Base-by-base conservation (phyloP, 1,140 invertebrate genomes). In the Drosophila malerkotliana region DNA sequence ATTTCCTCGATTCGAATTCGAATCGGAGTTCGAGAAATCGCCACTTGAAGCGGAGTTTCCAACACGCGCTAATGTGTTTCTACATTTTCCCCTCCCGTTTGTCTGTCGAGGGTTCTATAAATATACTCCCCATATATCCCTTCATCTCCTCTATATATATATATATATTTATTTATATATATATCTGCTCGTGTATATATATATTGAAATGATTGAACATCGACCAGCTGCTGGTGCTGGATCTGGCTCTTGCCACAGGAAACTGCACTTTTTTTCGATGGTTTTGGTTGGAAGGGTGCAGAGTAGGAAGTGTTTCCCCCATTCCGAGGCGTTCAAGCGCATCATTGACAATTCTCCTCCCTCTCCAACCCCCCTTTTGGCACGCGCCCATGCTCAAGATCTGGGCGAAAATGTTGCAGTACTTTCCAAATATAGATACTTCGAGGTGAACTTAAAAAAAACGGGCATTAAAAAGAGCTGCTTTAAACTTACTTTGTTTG, bases 171-270 rank as follows among this genome's bases (percentile, higher is more conserved):
- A 8, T 49, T 14, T 41, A 10, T 41, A 6, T 41, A 7, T 41
- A 41, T 41, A 41, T 41, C 8, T 67, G 14, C 30, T 37, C 8
- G 56, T 69, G 56, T 69, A 1, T 18, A 57, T 73, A 61, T 44
- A 56, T 63, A 5, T 60, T 37, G 8, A 10, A 51, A 55, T 81
- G 81, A 81, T 85, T 87, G 72, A 87, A 75, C 77, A 74, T 67
- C 64, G 21, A 77, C 55, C 80, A 83, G 80, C 80, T 83, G 72
- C 49, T 9, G 66, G 7, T 14, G 60, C 3, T 34, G 18, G 18
- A 18, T 18, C 15, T 15, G 15, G 45, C 62, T 34, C 32, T 51
- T 57, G 59, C 18, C 56, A 75, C 76, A 80, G 79, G 66, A 78
- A 82, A 59, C 74, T 64, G 68, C 58, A 37, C 3, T 37, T 37